These are phyloP conservation scores for Lissonota sp. DNA, from an alignment of 2,888 invertebrate species.

Conservation along the genomic window DNA sequence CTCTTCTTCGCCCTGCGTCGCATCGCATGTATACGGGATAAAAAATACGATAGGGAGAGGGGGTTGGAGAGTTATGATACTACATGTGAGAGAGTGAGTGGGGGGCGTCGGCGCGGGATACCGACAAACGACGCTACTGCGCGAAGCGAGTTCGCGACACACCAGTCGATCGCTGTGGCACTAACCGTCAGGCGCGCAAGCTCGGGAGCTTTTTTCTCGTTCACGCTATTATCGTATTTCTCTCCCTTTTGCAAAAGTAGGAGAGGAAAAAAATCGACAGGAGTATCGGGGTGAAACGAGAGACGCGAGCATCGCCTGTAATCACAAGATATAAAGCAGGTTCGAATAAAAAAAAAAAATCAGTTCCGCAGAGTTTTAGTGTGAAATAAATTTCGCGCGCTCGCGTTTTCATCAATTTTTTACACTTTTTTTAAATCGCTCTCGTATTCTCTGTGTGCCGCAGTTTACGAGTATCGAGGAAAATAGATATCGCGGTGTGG, in stretches of 20 bases:
- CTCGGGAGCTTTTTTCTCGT: conserved; percentile 63
- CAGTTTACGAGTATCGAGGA: conserved; percentile 13
- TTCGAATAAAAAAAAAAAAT: background rate
- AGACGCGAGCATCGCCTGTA: background rate
- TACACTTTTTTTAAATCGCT: background rate
- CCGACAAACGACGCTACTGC: conserved; percentile 65
- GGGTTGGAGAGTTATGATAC: background rate
- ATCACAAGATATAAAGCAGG: background rate
- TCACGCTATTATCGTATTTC: background rate
- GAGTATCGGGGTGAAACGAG: conserved; percentile 23
- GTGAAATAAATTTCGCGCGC: conserved; percentile 21
- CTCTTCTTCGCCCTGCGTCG: background rate
- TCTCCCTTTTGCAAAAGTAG: background rate
- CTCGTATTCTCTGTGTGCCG: conserved; percentile 27
- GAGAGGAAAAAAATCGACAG: background rate
- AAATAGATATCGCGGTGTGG: conserved; percentile 1
- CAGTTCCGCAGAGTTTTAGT: background rate
- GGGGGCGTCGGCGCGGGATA: conserved; percentile 44
- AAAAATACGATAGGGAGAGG: conserved; percentile 11
- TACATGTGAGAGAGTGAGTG: conserved; percentile 1
- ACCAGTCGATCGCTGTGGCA: conserved; percentile 77
- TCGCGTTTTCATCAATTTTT: background rate
- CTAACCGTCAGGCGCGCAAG: conserved; percentile 66
- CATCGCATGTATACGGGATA: background rate
- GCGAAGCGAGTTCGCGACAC: conserved; percentile 67